Percentiles rank a stretch among this genome's conserved stretches.
Evolutionary conservation across 2,888 invertebrate genomes (phyloP).

Genomic region (Siphonodentalium dalli): DNA sequence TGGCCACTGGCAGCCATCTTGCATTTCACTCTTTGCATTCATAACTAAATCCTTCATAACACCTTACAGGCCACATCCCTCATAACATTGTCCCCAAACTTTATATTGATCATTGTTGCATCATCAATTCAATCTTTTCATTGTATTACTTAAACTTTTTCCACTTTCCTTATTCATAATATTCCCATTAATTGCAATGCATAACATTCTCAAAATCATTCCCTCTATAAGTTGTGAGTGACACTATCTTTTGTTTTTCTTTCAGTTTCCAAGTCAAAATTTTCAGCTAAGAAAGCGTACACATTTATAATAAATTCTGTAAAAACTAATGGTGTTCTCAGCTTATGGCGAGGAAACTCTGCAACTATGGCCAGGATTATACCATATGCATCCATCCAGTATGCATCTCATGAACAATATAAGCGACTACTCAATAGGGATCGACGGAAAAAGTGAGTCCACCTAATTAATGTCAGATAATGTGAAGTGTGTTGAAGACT

Average conservation of each 20-base stretch:
- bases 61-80: no score
- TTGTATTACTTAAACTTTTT: no score
- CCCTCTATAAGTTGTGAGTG: no score
- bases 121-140: no score
- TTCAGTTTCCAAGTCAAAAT: slow-evolving; percentile 63
- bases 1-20: no score
- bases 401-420: slow-evolving; percentile 97
- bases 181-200: no score
- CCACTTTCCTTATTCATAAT: no score
- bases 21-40: no score
- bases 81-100: no score
- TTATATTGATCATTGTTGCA: no score
- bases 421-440: slow-evolving; percentile 74
- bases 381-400: slow-evolving; percentile 97
- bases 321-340: slow-evolving; percentile 78
- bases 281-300: slow-evolving; percentile 66
- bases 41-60: no score
- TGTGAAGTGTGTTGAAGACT: neutral
- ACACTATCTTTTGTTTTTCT: slow-evolving; percentile 12
- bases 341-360: slow-evolving; percentile 96
- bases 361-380: slow-evolving; percentile 97
- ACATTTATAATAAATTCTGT: slow-evolving; percentile 71
- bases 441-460: slow-evolving; percentile 38
- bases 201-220: no score
- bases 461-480: neutral